A percentile compares a stretch with the other conserved stretches of the same genome.
Conservation (phyloP, 2,113 vertebrate genomes). For the Caranx melampygus region DNA sequence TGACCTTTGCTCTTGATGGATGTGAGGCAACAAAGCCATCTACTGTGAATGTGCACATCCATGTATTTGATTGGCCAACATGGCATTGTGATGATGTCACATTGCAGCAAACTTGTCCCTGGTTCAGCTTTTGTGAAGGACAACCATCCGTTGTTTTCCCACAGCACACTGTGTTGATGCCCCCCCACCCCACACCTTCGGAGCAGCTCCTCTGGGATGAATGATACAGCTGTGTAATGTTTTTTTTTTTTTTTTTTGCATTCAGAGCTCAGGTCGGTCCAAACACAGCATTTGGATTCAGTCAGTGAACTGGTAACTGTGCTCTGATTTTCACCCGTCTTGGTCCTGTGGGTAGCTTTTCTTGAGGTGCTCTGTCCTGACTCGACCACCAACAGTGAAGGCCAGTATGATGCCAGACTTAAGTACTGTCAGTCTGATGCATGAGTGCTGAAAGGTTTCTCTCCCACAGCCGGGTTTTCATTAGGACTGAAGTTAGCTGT, state of each 20-base stretch:
- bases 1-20: too few species aligned
- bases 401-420: background rate
- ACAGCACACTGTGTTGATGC: background rate
- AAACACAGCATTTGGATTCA: background rate
- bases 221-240: background rate
- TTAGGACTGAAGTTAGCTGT: background rate
- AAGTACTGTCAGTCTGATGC: background rate
- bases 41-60: background rate
- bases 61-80: background rate
- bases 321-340: background rate
- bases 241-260: background rate
- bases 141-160: background rate
- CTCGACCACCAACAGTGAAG: background rate
- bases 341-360: background rate
- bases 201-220: background rate
- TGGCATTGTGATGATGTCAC: background rate
- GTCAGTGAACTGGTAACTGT: background rate
- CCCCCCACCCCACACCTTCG: too few species aligned
- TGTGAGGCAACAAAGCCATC: background rate
- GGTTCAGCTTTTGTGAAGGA: background rate
- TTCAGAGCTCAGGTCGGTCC: background rate
- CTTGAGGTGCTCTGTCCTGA: background rate
- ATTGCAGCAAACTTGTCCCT: background rate
- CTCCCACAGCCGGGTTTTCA: background rate
- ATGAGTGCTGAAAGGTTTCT: background rate